Base-by-base conservation (phyloP, 2,888 invertebrate genomes). In the Mesopsocus fuscifrons region DNA sequence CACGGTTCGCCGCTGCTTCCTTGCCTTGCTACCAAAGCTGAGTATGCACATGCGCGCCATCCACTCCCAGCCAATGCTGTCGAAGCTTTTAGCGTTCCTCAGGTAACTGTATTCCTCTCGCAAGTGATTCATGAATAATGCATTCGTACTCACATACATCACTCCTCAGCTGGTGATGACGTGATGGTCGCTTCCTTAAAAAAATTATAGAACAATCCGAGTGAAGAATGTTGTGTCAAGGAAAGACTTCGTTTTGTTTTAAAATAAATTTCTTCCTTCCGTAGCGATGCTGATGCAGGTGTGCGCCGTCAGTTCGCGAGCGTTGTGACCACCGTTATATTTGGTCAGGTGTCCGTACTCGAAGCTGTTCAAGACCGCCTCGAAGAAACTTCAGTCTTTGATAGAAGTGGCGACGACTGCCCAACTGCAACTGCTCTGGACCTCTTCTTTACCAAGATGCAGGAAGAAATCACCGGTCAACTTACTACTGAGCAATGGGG, bases 211-310 rank as follows among this genome's bases (percentile, higher is more conserved):
- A n/a, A n/a, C n/a, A n/a, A n/a, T n/a, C n/a, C n/a, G n/a, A n/a
- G n/a, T n/a, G n/a, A n/a, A n/a, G n/a, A n/a, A n/a, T n/a, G n/a
- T n/a, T n/a, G n/a, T n/a, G n/a, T n/a, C n/a, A n/a, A n/a, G n/a
- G n/a, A n/a, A n/a, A n/a, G n/a, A n/a, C n/a, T n/a, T n/a, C n/a
- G n/a, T n/a, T n/a, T n/a, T n/a, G n/a, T n/a, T n/a, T n/a, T n/a
- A n/a, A n/a, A n/a, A n/a, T n/a, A n/a, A n/a, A n/a, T 38, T 38
- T 38, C 21, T 38, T 38, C 5, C n/a, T 38, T 5, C 20, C 20
- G n/a, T n/a, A 38, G 38, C 5, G 38, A 38, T 38, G 17, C 17
- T 20, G 20, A 20, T 38, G 17, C 13, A 3, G 38, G n/a, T 5
- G 9, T 38, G 5, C 6, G 38, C 4, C 38, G 21, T 6, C n/a